Evolutionary conservation across 2,888 invertebrate genomes (phyloP), one percentile per base, ranked within the genome.

Genomic region (Mylabris sibirica): DNA sequence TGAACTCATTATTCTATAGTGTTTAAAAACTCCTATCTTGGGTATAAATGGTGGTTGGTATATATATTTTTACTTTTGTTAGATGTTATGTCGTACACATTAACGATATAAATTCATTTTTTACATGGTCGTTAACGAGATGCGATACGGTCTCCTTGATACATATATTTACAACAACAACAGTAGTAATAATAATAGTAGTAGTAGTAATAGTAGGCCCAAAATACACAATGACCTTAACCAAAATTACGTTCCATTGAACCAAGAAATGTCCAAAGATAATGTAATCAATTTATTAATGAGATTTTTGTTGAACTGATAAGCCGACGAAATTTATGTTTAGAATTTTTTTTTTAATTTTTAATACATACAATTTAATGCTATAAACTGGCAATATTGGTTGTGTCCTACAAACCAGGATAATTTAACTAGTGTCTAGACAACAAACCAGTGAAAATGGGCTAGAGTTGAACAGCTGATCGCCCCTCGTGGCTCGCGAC

Each of bases 401-500:
- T 49, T 49, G 49, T 49, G 49, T 22, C 49, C 49, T 49, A 49
- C 49, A 35, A 20, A 62, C 60, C 62, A 53, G 65, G 62, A 53
- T 68, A 61, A 77, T 78, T 78, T 76, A 72, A 68, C 72, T 75
- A 75, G 76, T 72, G 79, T 81, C 82, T 82, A 82, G 81, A 81
- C 82, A 77, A 75, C 76, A 74, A 77, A 76, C 72, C 66, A 71
- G 76, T 76, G 78, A 78, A 82, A 83, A 82, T 82, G 80, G 84
- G 82, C 81, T 79, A 82, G 30, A 30, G 77, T 75, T 78, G 78
- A 83, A 83, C 84, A 84, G 84, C 84, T 84, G 84, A 84, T 84
- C 81, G 81, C 75, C 80, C 82, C 83, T 80, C 80, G 81, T 81
- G 81, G 79, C 78, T 79, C 75, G 78, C 30, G 63, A 66, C 66